Evolutionary conservation across 1,140 invertebrate genomes (phyloP).

Genomic region (Acromyrmex charruanus): DNA sequence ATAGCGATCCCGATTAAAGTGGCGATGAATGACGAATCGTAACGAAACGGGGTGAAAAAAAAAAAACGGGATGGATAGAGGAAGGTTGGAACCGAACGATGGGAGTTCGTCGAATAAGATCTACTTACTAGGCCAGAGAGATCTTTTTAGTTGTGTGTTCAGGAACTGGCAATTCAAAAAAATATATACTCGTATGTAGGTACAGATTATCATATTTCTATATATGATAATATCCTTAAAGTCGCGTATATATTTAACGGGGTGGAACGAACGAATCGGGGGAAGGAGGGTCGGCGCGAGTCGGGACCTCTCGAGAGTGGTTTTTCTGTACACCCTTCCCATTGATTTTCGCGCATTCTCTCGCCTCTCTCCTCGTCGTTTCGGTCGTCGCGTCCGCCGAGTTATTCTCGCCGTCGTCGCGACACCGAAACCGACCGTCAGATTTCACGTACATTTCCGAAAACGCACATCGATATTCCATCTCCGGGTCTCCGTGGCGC

Average conservation of each 20-base stretch:
- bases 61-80: conserved; percentile 24
- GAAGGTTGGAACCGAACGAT: background rate
- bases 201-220: conserved; percentile 37
- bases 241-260: conserved; percentile 45
- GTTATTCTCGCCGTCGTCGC: conserved; percentile 31
- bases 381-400: conserved; percentile 55
- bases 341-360: conserved; percentile 57
- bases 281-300: conserved; percentile 26
- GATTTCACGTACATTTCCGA: conserved; percentile 27
- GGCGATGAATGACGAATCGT: conserved; percentile 63
- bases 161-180: conserved; percentile 64
- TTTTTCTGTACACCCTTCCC: conserved; percentile 29
- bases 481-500: conserved; percentile 5
- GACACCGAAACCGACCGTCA: conserved; percentile 30
- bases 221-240: conserved; percentile 44
- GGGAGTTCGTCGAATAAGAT: conserved; percentile 21
- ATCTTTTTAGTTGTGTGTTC: conserved; percentile 17
- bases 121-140: conserved; percentile 47
- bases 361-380: background rate
- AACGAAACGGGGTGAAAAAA: conserved; percentile 20
- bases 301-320: conserved; percentile 26
- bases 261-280: conserved; percentile 55
- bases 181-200: conserved; percentile 59
- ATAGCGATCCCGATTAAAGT: conserved; percentile 72
- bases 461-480: conserved; percentile 30